Conservation (phyloP, 2,888 invertebrate genomes). For the Drosophila imparisetae region DNA sequence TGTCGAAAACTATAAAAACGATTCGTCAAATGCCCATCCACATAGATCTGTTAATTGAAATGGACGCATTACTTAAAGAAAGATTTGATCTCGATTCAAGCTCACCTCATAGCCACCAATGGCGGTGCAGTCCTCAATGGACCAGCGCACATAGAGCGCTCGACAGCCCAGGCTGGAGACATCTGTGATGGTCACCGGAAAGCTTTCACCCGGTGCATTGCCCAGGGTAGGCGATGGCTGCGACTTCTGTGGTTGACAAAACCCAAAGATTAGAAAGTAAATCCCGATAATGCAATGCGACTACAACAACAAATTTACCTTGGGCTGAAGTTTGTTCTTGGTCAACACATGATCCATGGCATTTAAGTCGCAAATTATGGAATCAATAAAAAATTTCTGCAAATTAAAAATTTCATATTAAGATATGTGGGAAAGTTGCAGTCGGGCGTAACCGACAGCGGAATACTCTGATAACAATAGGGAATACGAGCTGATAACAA, state of each 20-base stretch:
- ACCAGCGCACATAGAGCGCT: conserved; percentile 82
- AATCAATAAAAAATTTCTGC: conserved; percentile 81
- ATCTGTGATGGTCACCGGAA: conserved; percentile 77
- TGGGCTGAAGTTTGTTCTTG: conserved; percentile 52
- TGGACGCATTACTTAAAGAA: background rate
- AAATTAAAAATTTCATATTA: background rate
- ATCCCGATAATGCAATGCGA: too few species aligned
- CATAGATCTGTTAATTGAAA: conserved; percentile 72
- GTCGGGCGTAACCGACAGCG: background rate
- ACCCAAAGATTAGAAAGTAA: background rate
- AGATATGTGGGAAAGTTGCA: background rate
- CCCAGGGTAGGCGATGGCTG: conserved; percentile 28
- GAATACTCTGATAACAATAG: background rate
- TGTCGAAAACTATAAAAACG: conserved; percentile 79
- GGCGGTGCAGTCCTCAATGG: conserved; percentile 71
- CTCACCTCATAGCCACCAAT: conserved; percentile 83
- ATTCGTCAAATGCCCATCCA: conserved; percentile 82
- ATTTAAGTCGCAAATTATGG: conserved; percentile 76
- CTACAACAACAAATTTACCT: conserved; percentile 41
- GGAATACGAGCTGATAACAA: too few species aligned
- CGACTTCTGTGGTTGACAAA: conserved; percentile 19
- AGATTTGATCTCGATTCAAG: too few species aligned
- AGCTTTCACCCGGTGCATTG: conserved; percentile 59
- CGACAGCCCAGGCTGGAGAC: conserved; percentile 75
- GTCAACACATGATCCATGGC: conserved; percentile 77